phyloP scores from a whole-genome alignment of 1,140 invertebrate species.

The Mactra quadrangularis region DNA sequence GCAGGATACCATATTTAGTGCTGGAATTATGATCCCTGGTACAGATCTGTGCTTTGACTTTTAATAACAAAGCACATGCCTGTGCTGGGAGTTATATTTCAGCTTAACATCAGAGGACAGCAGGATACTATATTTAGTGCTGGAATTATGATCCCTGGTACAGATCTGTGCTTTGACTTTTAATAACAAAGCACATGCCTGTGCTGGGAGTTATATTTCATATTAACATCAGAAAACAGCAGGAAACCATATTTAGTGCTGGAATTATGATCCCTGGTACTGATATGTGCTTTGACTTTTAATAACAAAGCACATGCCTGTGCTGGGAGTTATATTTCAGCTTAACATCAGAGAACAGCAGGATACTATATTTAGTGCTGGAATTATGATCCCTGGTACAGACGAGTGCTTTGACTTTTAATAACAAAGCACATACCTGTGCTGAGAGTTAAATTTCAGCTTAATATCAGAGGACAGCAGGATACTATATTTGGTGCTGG shows the following conservation, averaged over 20 bases:
- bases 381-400: not conserved
- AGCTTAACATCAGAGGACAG: no score
- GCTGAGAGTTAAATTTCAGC: slow-evolving; percentile 6
- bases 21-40: not conserved
- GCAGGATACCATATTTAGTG: no score
- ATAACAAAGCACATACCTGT: slow-evolving; percentile 13
- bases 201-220: slow-evolving; percentile 11
- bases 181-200: slow-evolving; percentile 10
- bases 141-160: not conserved
- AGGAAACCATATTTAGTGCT: not conserved
- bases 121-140: no score
- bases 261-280: slow-evolving; percentile 13
- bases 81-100: slow-evolving; percentile 24
- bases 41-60: slow-evolving; percentile 11
- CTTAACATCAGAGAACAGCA: not conserved
- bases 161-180: not conserved
- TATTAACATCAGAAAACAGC: not conserved
- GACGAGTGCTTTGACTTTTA: not conserved
- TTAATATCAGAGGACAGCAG: not conserved
- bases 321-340: slow-evolving; percentile 16
- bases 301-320: slow-evolving; percentile 32
- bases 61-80: slow-evolving; percentile 10
- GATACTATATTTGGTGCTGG: no score
- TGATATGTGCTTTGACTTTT: not conserved
- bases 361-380: not conserved